Conservation (phyloP, 2,797 vertebrate species). For the Loris lydekkerianus region DNA sequence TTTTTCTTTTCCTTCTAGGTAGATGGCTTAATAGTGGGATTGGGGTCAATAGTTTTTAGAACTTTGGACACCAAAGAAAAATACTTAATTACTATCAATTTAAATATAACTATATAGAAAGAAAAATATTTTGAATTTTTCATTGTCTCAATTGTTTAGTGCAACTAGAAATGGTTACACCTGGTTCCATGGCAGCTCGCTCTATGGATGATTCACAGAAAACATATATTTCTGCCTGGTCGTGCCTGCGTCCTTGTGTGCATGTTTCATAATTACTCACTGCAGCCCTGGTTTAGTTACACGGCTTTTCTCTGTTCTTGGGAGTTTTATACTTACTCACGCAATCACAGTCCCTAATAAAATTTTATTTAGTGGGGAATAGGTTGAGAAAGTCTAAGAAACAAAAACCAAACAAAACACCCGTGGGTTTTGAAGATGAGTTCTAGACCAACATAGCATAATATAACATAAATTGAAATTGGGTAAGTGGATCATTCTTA, state of each 20-base stretch:
- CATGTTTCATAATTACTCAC: not conserved
- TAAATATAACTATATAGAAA: not conserved
- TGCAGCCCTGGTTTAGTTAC: not conserved
- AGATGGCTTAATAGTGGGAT: too few species aligned
- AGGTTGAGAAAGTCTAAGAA: constrained; percentile 26
- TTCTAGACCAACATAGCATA: not conserved
- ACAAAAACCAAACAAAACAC: not conserved
- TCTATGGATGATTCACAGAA: not conserved
- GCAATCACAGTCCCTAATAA: not conserved
- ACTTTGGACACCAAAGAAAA: constrained; percentile 34
- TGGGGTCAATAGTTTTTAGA: not conserved
- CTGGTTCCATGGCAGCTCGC: not conserved
- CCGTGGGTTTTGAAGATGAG: not conserved
- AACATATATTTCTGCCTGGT: not conserved
- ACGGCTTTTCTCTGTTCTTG: not conserved
- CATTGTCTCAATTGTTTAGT: not conserved
- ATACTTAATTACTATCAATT: constrained; percentile 35
- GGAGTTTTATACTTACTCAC: constrained; percentile 21
- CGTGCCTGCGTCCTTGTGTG: not conserved
- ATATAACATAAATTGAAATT: constrained; percentile 53
- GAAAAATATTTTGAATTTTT: constrained; percentile 43
- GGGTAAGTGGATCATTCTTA: not conserved
- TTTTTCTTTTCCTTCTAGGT: too few species aligned
- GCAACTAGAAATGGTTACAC: not conserved
- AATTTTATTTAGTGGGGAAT: constrained; percentile 23